Percentiles rank a stretch among this genome's conserved stretches.
Conservation (phyloP, 2,113 vertebrate species). For the Perca fluviatilis region DNA sequence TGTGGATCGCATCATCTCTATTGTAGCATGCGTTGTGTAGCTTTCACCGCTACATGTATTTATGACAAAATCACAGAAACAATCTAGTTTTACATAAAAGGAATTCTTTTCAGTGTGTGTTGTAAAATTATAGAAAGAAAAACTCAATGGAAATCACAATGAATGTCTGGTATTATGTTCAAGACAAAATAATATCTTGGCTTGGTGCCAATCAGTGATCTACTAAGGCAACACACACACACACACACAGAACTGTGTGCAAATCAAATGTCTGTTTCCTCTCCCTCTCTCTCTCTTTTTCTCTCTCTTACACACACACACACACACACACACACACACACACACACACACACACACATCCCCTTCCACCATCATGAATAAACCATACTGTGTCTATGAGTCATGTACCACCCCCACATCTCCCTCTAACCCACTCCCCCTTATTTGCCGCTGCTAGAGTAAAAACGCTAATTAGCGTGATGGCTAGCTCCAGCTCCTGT, state of each 20-base stretch:
- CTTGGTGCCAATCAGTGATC: constrained; percentile 78
- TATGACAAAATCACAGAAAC: constrained; percentile 12
- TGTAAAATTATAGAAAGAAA: constrained; percentile 40
- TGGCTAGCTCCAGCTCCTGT: constrained; percentile 84
- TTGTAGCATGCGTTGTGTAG: not conserved
- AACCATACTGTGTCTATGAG: constrained; percentile 84
- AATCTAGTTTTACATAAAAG: constrained; percentile 29
- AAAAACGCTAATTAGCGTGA: constrained; percentile 85
- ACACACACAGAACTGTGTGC: constrained; percentile 42
- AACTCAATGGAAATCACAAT: constrained; percentile 54
- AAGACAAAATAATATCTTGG: constrained; percentile 78
- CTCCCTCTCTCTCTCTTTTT: constrained; percentile 41
- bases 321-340: constrained; percentile 46
- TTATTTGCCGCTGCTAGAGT: constrained; percentile 77
- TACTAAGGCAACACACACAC: constrained; percentile 57
- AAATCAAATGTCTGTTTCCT: constrained; percentile 76
- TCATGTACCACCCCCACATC: constrained; percentile 83
- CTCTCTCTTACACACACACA: constrained; percentile 11
- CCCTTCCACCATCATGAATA: constrained; percentile 86
- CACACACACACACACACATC: constrained; percentile 65
- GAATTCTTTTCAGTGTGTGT: constrained; percentile 15
- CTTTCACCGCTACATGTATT: not conserved
- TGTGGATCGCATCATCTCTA: not conserved
- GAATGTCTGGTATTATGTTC: constrained; percentile 66
- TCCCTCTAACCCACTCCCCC: constrained; percentile 80